Percentiles rank a stretch among this genome's conserved stretches.
These are phyloP conservation scores for Hirtodrosophila confusa DNA, from an alignment of 2,888 invertebrate genomes.

Conservation along the genomic window DNA sequence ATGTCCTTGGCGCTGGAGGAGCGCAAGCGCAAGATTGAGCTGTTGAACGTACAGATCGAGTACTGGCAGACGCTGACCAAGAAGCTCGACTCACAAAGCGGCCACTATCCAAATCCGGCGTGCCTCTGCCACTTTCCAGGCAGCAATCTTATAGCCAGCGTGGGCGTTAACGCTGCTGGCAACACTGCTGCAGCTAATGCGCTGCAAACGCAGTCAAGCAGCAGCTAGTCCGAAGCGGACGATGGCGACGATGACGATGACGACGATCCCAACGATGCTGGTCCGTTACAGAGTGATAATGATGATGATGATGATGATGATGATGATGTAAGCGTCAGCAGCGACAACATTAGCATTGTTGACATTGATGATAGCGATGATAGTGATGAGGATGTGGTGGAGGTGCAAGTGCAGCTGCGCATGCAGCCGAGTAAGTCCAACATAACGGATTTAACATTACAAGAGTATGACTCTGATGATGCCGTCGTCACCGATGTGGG, in stretches of 20 bases:
- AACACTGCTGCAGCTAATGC: constrained; percentile 61
- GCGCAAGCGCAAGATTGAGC: constrained; percentile 82
- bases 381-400: constrained; percentile 45
- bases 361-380: constrained; percentile 34
- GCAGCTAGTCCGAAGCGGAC: constrained; percentile 79
- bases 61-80: constrained; percentile 83
- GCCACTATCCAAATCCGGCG: constrained; percentile 78
- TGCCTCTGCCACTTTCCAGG: constrained; percentile 82
- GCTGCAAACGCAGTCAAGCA: constrained; percentile 76
- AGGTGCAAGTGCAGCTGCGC: constrained; percentile 21
- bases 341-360: no score
- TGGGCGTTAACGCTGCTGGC: constrained; percentile 14
- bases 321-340: background rate
- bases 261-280: constrained; percentile 1
- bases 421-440: constrained; percentile 18
- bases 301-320: constrained; percentile 17
- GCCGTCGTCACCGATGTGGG: constrained; percentile 66
- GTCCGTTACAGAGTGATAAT: constrained; percentile 52
- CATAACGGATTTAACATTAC: constrained; percentile 36
- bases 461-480: constrained; percentile 65
- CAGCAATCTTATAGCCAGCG: constrained; percentile 12
- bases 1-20: constrained; percentile 82
- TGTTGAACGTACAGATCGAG: constrained; percentile 83
- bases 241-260: constrained; percentile 38
- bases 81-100: constrained; percentile 78